phyloP scores from a whole-genome alignment of 2,888 invertebrate genomes.

The Melipona bicolor region DNA sequence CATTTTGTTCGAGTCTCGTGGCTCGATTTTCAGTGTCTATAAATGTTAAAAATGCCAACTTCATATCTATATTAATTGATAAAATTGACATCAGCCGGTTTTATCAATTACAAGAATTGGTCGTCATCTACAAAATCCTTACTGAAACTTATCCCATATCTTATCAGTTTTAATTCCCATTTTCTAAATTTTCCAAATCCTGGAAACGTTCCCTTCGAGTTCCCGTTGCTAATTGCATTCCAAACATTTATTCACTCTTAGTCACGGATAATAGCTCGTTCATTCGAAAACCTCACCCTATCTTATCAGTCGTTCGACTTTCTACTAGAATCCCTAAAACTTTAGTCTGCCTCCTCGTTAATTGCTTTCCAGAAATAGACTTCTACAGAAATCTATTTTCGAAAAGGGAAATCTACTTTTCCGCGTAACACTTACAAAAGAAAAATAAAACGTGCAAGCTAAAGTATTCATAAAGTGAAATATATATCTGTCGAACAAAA shows the following conservation, averaged over 20 bases:
- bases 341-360: neutral
- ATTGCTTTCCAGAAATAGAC: neutral
- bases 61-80: neutral
- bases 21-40: slow-evolving; percentile 39
- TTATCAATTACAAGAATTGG: slow-evolving; percentile 30
- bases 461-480: no score
- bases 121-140: neutral
- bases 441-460: slow-evolving; percentile 9
- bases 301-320: neutral
- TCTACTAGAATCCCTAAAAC: neutral
- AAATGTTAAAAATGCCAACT: slow-evolving; percentile 44
- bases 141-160: neutral
- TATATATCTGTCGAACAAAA: no score
- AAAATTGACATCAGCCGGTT: slow-evolving; percentile 41
- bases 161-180: neutral
- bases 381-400: no score
- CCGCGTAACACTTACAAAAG: no score
- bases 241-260: neutral
- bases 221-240: neutral
- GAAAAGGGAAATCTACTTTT: no score
- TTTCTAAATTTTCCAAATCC: neutral
- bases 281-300: neutral
- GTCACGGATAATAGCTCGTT: neutral
- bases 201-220: neutral
- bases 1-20: slow-evolving; percentile 39